Evolutionary conservation across 2,888 invertebrate genomes (phyloP).

Genomic region (Chalcis sispes): DNA sequence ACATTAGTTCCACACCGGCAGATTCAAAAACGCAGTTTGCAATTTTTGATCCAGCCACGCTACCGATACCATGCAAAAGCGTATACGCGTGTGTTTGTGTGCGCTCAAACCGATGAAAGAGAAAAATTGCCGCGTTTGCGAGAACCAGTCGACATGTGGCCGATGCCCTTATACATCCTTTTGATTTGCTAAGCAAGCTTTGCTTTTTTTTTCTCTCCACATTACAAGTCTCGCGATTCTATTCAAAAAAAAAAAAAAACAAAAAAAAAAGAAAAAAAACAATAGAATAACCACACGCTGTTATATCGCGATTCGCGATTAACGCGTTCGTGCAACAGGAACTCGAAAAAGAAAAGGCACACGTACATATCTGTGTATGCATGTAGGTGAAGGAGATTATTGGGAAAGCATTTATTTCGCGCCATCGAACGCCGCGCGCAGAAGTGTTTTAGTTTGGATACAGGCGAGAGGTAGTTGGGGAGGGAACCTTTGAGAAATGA

Average conservation of each 20-base stretch:
- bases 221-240: not conserved
- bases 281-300: not conserved
- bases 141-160: too few relatives aligned
- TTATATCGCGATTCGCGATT: not conserved
- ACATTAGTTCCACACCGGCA: too few relatives aligned
- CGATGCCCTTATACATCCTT: not conserved
- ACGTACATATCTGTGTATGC: too few relatives aligned
- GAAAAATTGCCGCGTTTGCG: too few relatives aligned
- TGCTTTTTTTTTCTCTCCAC: slow-evolving; percentile 11
- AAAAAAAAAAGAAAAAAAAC: too few relatives aligned
- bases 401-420: slow-evolving; percentile 61
- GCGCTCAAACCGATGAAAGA: too few relatives aligned
- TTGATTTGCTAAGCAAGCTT: not conserved
- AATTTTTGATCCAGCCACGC: too few relatives aligned
- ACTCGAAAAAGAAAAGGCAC: too few relatives aligned
- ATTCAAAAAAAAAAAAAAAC: too few relatives aligned
- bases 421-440: slow-evolving; percentile 45
- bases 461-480: not conserved
- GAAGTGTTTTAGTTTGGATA: slow-evolving; percentile 44
- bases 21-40: too few relatives aligned
- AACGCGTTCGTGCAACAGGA: slow-evolving; percentile 23
- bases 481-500: slow-evolving; percentile 34
- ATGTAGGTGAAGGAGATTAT: slow-evolving; percentile 56
- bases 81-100: too few relatives aligned
- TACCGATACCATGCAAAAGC: too few relatives aligned